These are phyloP conservation scores for Misgurnus anguillicaudatus DNA, from an alignment of 2,113 vertebrate genomes.

Conservation along the genomic window DNA sequence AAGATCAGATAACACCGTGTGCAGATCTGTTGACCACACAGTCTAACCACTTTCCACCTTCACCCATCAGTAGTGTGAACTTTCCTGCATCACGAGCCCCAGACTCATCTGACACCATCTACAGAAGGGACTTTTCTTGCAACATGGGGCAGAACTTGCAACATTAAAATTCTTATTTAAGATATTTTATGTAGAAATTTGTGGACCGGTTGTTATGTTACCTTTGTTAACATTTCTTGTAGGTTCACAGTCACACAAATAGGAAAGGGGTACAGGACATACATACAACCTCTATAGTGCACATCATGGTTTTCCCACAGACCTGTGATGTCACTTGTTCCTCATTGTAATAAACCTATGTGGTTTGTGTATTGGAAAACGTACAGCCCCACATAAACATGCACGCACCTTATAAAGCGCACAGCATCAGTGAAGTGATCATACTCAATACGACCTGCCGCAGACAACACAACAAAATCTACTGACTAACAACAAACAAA, in stretches of 20 bases:
- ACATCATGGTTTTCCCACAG: constrained; percentile 25
- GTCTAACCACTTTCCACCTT: constrained; percentile 22
- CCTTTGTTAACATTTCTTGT: neutral
- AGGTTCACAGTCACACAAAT: constrained; percentile 16
- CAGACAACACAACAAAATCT: constrained; percentile 2
- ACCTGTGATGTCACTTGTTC: constrained; percentile 6
- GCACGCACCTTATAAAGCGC: neutral
- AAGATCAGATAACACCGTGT: neutral
- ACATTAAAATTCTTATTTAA: neutral
- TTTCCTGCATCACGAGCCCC: constrained; percentile 29
- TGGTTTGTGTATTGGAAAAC: constrained; percentile 21
- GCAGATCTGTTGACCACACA: constrained; percentile 29
- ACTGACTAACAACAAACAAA: neutral
- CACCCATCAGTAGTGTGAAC: neutral
- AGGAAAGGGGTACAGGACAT: constrained; percentile 25
- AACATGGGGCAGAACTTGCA: neutral
- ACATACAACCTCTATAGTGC: constrained; percentile 4
- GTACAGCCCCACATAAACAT: neutral
- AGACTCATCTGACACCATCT: constrained; percentile 16
- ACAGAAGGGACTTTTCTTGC: constrained; percentile 26
- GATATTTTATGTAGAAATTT: neutral
- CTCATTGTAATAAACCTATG: neutral
- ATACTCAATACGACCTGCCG: neutral
- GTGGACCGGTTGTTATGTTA: neutral
- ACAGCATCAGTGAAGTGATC: neutral